Base-by-base conservation (phyloP, 2,113 vertebrate genomes). In the Ochotona curzoniae region DNA sequence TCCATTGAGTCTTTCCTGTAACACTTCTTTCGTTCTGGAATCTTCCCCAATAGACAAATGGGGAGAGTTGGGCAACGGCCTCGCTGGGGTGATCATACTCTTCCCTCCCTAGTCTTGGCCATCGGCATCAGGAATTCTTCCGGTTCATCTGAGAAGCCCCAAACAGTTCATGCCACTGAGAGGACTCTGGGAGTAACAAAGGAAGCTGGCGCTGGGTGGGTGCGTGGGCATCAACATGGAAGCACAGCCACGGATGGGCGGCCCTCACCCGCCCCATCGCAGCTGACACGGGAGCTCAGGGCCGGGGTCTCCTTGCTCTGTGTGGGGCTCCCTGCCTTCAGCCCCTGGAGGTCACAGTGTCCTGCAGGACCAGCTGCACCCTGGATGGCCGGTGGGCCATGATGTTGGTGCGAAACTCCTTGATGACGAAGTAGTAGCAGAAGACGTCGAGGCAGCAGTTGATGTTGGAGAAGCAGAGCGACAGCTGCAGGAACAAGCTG, bases 391-490 rank as follows among this genome's bases (percentile, higher is more conserved):
- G 80, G 9, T 25, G 92, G 69, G 67, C 73, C 83, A 25, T 54
- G 28, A 96, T 11, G 32, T 57, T 49, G 44, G 9, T 10, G 30
- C 98, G 96, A 89, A 99, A 98, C 96, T 99, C 98, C 74, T 97
- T 97, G 32, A 98, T 97, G 30, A 98, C 98, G 89, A 99, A 99
- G 95, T 99, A 99, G 93, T 99, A 99, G 96, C 99, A 99, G 80
- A 99, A 88, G 28, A 98, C 99, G 11, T 99, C 99, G 51, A 99
- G 98, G 81, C 98, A 99, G 97, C 99, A 99, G 97, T 99, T 99
- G 85, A 99, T 21, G 76, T 99, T 99, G 92, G 99, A 98, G 54
- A 99, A 89, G 28, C 97, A 98, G 97, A 99, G 93, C 1, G 98
- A 90, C 38, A 99, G 10, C 84, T 99, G 99, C 47, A 99, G 26